These are phyloP conservation scores for Hephaestus fuliginosus DNA, from an alignment of 2,797 vertebrate genomes.

Conservation along the genomic window DNA sequence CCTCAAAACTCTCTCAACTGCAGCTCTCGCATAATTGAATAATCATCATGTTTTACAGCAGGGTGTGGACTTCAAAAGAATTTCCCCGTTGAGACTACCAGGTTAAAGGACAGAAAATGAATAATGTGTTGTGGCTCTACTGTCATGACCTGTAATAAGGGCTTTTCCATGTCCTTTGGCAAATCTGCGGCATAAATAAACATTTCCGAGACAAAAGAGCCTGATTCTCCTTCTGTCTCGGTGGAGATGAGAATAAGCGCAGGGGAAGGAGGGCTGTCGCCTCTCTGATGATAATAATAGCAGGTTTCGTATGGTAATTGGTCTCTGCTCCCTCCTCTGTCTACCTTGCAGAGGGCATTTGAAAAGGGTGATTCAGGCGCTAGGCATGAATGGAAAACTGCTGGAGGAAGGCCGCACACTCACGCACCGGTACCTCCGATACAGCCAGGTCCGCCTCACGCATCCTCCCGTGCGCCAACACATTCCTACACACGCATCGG, in stretches of 20 bases:
- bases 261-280: conserved; percentile 72
- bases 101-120: conserved; percentile 78
- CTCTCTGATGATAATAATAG: conserved; percentile 83
- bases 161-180: conserved; percentile 77
- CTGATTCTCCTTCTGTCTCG: conserved; percentile 70
- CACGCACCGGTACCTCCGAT: conserved; percentile 51
- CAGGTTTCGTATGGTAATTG: conserved; percentile 76
- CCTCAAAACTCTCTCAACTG: conserved; percentile 50
- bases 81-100: conserved; percentile 65
- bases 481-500: conserved; percentile 52
- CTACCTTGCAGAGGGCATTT: conserved; percentile 68
- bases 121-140: conserved; percentile 72
- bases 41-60: conserved; percentile 75
- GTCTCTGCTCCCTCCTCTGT: conserved; percentile 69
- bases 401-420: conserved; percentile 48
- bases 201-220: conserved; percentile 75
- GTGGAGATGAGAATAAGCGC: conserved; percentile 60
- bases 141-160: conserved; percentile 80
- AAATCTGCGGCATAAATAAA: conserved; percentile 72
- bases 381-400: conserved; percentile 78
- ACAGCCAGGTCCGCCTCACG: conserved; percentile 48
- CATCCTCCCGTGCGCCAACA: conserved; percentile 46
- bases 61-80: conserved; percentile 76
- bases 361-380: conserved; percentile 76
- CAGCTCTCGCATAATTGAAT: conserved; percentile 73